A percentile compares a stretch with the other conserved stretches of the same genome.
These are phyloP conservation scores for Rhizoglyphus robini DNA, from an alignment of 1,140 invertebrate species.

Conservation along the genomic window DNA sequence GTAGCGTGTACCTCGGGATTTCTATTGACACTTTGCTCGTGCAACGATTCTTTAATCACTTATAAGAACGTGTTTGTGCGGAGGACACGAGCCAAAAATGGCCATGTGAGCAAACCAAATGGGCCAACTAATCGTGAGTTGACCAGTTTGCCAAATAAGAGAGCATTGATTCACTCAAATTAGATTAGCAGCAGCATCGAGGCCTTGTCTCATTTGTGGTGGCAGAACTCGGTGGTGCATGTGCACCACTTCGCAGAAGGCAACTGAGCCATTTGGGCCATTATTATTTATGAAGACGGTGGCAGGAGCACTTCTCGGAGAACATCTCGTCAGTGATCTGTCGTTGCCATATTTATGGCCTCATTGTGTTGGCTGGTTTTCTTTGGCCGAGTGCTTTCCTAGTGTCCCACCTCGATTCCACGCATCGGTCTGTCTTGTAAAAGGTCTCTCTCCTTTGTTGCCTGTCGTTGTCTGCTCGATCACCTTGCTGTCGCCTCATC, in stretches of 20 bases:
- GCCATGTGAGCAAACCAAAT: too few relatives aligned
- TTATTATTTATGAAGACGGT: constrained; percentile 13
- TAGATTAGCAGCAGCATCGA: too few relatives aligned
- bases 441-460: not conserved
- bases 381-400: not conserved
- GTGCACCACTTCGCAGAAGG: not conserved
- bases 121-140: too few relatives aligned
- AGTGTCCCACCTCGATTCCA: not conserved
- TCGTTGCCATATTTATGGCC: not conserved
- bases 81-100: too few relatives aligned
- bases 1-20: too few relatives aligned
- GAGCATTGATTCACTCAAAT: too few relatives aligned
- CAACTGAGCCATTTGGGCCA: not conserved
- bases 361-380: not conserved
- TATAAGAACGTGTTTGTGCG: too few relatives aligned
- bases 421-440: not conserved
- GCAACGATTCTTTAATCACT: too few relatives aligned
- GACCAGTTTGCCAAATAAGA: too few relatives aligned
- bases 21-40: too few relatives aligned
- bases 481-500: not conserved
- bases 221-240: not conserved
- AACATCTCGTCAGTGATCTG: too few relatives aligned
- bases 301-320: not conserved
- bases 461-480: not conserved
- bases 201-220: too few relatives aligned